Evolutionary conservation across 1,140 invertebrate species (phyloP), one percentile per base, ranked within the genome.

Genomic region (Hycleus cichorii): DNA sequence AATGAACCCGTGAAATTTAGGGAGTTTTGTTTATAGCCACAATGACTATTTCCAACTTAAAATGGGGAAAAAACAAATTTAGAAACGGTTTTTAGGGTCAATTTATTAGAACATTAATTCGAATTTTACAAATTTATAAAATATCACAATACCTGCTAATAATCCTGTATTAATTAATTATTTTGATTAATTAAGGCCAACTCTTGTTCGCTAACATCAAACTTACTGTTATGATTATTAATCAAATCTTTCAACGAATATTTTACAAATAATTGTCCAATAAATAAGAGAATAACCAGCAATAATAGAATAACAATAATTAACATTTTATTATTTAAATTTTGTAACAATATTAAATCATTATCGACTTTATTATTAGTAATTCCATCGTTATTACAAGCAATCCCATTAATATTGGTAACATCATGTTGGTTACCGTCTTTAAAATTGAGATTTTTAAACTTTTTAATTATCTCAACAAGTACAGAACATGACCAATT

Each of bases 401-500:
- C 24, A 11, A 47, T 38, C 10, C 39, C 46, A n/a, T 42, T 49
- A 12, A 43, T 48, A 47, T 49, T 49, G 10, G 39, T 12, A 18
- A 39, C 47, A 24, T 39, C 18, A 42, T 27, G 26, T 18, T 42
- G 38, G 18, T n/a, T 4, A 5, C 27, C 24, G 6, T 24, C 40
- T 9, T 10, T 18, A 47, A 39, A 51, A 45, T 43, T 11, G 4
- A 51, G 39, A 49, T 38, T 18, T 27, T 38, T 24, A 39, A 18
- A 25, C 6, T 57, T 43, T 43, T 10, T 42, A 57, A 57, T 43
- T 40, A 32, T 49, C 10, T 24, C 32, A 12, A 39, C 43, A 46
- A 58, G 27, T 45, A 9, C 18, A 39, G 49, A 40, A 58, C 39
- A 45, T 9, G 44, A 39, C 39, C 32, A 32, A 43, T 49, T 44